Base-by-base conservation (phyloP, 2,888 invertebrate genomes). In the Drosophila cracens region DNA sequence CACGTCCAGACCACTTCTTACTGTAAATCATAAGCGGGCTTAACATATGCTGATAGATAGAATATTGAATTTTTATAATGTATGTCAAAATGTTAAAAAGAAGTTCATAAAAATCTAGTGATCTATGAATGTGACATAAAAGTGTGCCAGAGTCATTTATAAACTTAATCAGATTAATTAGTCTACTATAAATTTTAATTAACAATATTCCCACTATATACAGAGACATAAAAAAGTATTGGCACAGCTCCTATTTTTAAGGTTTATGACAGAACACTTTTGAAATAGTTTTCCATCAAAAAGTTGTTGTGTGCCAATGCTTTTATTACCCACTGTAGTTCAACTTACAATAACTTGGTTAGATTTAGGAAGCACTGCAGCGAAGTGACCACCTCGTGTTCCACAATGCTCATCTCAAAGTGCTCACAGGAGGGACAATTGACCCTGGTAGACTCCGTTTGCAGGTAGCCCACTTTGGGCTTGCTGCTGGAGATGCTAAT, bases 401-500 rank as follows among this genome's bases (percentile, higher is more conserved):
- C 83, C 33, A 92, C 85, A 25, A 81, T 74, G 60, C 91, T 92
- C 80, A 83, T 40, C 6, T 86, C 84, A n/a, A 76, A 83, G n/a
- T 74, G 82, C 46, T 90, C 86, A 67, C 92, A 92, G 48, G 92
- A 78, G 5, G 92, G 91, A 70, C 92, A 92, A 54, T 87, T 84
- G 1, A 92, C 77, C 57, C 89, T 84, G 2, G 89, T 92, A 18
- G 92, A 71, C 36, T 89, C 70, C 59, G 72, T 78, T 2, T 78
- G 79, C 21, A 92, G 82, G 62, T 83, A 84, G 5, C 92, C 92
- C 70, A 92, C 83, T 49, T 85, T 78, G 1, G 87, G 74, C 10
- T 80, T 83, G 33, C 51, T 69, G 27, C 52, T 76, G n/a, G 61
- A 67, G 36, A 89, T 74, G 60, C 71, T 76, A 1, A 80, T 70